These are phyloP conservation scores for Hirudinaria manillensis DNA, from an alignment of 2,888 invertebrate species.

Conservation along the genomic window DNA sequence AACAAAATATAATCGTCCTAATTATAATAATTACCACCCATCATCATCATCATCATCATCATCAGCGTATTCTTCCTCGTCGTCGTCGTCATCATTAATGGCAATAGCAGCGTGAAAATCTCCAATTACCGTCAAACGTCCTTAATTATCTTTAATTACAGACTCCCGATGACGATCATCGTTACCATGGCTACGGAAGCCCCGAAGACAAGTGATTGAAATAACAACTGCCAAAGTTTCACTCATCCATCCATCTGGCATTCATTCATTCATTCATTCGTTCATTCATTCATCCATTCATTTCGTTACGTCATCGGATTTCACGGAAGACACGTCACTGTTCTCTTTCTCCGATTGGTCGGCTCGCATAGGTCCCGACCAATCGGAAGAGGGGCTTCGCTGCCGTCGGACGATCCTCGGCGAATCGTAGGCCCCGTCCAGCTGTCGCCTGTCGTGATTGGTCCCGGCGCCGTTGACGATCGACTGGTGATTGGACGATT, in stretches of 20 bases:
- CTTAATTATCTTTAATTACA: background rate
- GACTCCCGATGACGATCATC: background rate
- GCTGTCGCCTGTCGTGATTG: conserved; percentile 20
- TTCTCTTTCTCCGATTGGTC: conserved; percentile 17
- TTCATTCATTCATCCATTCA: conserved; percentile 10
- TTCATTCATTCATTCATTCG: conserved; percentile 15
- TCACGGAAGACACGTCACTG: conserved; percentile 11
- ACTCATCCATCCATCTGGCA: background rate
- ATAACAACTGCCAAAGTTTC: background rate
- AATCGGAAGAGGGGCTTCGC: background rate
- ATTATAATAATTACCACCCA: conserved; percentile 9
- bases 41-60: conserved; percentile 17
- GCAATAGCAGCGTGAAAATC: background rate
- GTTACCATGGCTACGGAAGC: background rate
- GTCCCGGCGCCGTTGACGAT: background rate
- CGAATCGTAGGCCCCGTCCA: conserved; percentile 2
- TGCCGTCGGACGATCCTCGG: background rate
- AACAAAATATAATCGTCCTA: too few species aligned
- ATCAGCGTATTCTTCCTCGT: background rate
- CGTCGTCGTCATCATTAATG: conserved; percentile 1
- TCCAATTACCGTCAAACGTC: background rate
- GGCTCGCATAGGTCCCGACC: background rate
- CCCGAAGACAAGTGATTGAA: conserved; percentile 2
- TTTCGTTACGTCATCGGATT: conserved; percentile 9
- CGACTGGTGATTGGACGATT: background rate